phyloP scores from a whole-genome alignment of 2,888 invertebrate genomes.

The Meta bourneti region DNA sequence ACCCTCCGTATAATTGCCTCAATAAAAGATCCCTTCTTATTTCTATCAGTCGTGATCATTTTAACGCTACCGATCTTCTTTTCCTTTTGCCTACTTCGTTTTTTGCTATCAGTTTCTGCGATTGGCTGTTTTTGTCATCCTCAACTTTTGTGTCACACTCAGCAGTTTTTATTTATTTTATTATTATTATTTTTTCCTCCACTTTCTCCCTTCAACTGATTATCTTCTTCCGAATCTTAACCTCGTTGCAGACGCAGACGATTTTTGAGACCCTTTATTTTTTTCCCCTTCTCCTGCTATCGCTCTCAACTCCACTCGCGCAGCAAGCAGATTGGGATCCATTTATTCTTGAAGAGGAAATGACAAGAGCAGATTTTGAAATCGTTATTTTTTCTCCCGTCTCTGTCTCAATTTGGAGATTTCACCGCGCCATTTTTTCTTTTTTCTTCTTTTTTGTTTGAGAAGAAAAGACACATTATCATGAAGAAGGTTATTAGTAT shows the following conservation, averaged over 20 bases:
- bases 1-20: constrained; percentile 4
- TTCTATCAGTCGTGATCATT: constrained; percentile 4
- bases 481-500: not conserved
- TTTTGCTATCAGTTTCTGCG: not conserved
- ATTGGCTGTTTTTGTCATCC: constrained; percentile 43
- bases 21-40: constrained; percentile 11
- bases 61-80: not conserved
- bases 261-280: constrained; percentile 11
- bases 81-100: not conserved
- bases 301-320: not conserved
- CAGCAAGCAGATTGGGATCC: constrained; percentile 19
- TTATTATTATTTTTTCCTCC: not conserved
- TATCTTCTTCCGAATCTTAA: constrained; percentile 37
- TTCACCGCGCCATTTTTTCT: not conserved
- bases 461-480: not conserved
- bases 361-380: constrained; percentile 22
- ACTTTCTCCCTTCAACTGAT: not conserved
- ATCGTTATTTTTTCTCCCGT: not conserved
- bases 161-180: constrained; percentile 10
- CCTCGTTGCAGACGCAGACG: constrained; percentile 21
- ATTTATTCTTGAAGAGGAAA: constrained; percentile 31
- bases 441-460: not conserved
- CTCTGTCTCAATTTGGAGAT: not conserved
- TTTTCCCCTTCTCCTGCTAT: not conserved
- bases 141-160: constrained; percentile 36